Evolutionary conservation across 2,797 vertebrate species (phyloP), one percentile per base, ranked within the genome.

Genomic region (Megaceryle alcyon): DNA sequence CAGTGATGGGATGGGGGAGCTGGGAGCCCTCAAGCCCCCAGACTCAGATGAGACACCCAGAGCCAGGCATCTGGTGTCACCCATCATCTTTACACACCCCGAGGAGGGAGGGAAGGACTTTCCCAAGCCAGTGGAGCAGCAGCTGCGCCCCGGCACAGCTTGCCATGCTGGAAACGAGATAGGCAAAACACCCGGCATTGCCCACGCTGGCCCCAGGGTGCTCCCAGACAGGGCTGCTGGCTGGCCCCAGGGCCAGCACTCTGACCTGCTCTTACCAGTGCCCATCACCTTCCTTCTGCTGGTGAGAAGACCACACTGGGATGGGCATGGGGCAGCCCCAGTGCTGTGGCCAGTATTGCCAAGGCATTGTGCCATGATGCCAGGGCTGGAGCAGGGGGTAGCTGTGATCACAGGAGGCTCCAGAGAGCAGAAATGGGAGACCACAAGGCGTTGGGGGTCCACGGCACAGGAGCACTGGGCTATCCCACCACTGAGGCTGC

Each of bases 311-410:
- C 48, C 8, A 2, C 14, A 2, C 29, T 0, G 3, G 57, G 72
- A 26, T 37, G 39, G 48, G 88, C 1, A 2, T 31, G 54, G 23
- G 17, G 14, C 41, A 37, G 49, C 21, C 41, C 31, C 2, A 2
- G 10, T 1, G 1, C 54, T 7, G 1, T 2, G 6, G 8, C 31
- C 0, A 2, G 46, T 1, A 1, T 68, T 10, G 1, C 68, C 75
- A 17, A 46, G 20, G 37, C 57, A 11, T 59, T 10, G 12, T 59
- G 49, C 43, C 39, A 6, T 5, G 53, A 66, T 16, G 49, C 41
- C 56, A 7, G 48, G 44, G 48, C 33, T 73, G 39, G 33, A 51
- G 48, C 17, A 10, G 49, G 25, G 14, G 25, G n/a, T 1, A 4
- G 54, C 25, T 33, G 53, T 28, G 53, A 20, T 35, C 1, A 0